Evolutionary conservation across 2,797 vertebrate species (phyloP), one percentile per base, ranked within the genome.

Genomic region (Sphaeramia orbicularis): DNA sequence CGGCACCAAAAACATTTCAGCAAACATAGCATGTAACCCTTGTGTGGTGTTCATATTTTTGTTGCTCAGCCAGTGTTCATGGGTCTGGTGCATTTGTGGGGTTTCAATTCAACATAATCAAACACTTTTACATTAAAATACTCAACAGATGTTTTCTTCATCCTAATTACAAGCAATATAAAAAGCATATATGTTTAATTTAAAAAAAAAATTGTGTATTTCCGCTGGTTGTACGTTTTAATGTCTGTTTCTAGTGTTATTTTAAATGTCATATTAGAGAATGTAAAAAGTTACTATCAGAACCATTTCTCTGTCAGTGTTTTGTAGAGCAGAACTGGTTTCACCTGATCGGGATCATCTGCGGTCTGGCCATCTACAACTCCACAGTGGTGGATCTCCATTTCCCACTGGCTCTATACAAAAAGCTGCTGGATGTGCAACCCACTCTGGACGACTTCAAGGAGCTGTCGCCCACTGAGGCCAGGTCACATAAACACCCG

Each of bases 311-410:
- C 30, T 56, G 53, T 56, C 91, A 99, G 97, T 99, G 97, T 93
- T 99, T 99, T 91, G 97, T 99, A 70, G 98, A 99, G 76, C 95
- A 96, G 91, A 99, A 99, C 89, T 99, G 97, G 97, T 99, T 99
- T 86, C 96, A 99, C 72, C 84, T 99, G 86, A 97, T 99, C 10
- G 97, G 98, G 74, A 97, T 99, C 76, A 92, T 97, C 84, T 99
- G 98, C 4, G 98, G 98, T 62, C 91, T 99, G 78, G 97, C 98
- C 55, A 99, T 99, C 90, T 99, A 99, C 84, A 99, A 99, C 92
- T 96, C 96, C 81, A 99, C 97, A 0, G 97, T 99, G 81, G 97
- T 99, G 50, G 98, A 99, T 74, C 96, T 99, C 67, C 96, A 97
- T 77, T 99, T 99, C 82, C 98, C 98, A 0, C 76, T 99, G 88